Percentiles rank a stretch among this genome's conserved stretches.
Conservation (phyloP, 2,797 vertebrate species). For the Coccyzus lansbergi region DNA sequence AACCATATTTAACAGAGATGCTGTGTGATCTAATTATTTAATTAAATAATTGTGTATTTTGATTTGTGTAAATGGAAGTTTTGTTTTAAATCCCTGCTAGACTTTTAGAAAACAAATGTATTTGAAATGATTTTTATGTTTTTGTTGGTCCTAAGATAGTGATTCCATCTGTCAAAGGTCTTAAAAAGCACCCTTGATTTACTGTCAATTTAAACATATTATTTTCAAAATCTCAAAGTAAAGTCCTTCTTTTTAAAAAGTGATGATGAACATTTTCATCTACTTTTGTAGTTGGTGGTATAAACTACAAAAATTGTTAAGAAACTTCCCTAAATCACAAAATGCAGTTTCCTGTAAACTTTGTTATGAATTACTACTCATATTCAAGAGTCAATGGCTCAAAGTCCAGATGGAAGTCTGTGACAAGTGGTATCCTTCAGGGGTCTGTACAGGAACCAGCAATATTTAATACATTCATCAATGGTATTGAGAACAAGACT, state of each 20-base stretch:
- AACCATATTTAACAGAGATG: background rate
- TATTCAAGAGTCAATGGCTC: too few species aligned
- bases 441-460: too few species aligned
- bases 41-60: background rate
- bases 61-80: background rate
- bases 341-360: background rate
- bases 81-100: background rate
- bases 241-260: background rate
- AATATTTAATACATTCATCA: too few species aligned
- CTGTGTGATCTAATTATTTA: background rate
- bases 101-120: background rate
- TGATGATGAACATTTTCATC: background rate
- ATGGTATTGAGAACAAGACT: too few species aligned
- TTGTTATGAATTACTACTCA: background rate
- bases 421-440: too few species aligned
- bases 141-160: background rate
- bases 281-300: background rate
- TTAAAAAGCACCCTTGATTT: background rate
- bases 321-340: background rate
- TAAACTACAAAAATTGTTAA: background rate
- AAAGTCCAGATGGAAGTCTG: too few species aligned
- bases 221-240: background rate
- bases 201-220: background rate
- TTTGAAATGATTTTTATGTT: background rate
- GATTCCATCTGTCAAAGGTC: background rate